Base-by-base conservation (phyloP, 1,140 invertebrate genomes). In the Glossosoma conforme region DNA sequence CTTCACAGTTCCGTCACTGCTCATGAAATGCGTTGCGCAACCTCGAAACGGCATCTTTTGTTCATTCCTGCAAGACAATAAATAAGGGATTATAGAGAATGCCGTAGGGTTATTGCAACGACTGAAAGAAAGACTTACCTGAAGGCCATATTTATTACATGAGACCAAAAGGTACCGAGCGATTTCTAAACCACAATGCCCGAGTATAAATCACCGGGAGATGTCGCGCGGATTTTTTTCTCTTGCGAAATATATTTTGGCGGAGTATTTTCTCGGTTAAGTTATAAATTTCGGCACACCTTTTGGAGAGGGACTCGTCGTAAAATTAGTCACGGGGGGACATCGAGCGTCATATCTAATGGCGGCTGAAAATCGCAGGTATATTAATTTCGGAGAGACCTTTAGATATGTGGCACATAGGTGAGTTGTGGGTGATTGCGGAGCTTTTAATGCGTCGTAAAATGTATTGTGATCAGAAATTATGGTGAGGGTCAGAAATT, bases 61-160 rank as follows among this genome's bases (percentile, higher is more conserved):
- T n/a, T n/a, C n/a, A n/a, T n/a, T 11, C 40, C 69, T 68, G 66
- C 54, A 52, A 37, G 61, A 67, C 64, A 67, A 75, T 75, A 75
- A 75, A 75, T 75, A 67, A 62, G 33, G 67, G 70, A 73, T 75
- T 75, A 72, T n/a, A 65, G 62, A 63, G 10, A 17, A 32, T 21
- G 33, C 25, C 8, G n/a, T 11, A 9, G 20, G 20, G 17, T 17
- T 5, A 4, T 38, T 38, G n/a, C n/a, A n/a, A n/a, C n/a, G n/a
- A n/a, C n/a, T 17, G 15, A 38, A 38, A 38, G 15, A 22, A 41
- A 19, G 33, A 14, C 35, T 57, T 57, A 57, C 54, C 54, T 57
- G 54, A 15, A 35, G 19, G 15, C 41, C 21, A 28, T 52, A 46
- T 48, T 48, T 52, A 48, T 57, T 52, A 45, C 49, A 30, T n/a